phyloP scores from a whole-genome alignment of 2,888 invertebrate species.

The Coenonympha arcania region DNA sequence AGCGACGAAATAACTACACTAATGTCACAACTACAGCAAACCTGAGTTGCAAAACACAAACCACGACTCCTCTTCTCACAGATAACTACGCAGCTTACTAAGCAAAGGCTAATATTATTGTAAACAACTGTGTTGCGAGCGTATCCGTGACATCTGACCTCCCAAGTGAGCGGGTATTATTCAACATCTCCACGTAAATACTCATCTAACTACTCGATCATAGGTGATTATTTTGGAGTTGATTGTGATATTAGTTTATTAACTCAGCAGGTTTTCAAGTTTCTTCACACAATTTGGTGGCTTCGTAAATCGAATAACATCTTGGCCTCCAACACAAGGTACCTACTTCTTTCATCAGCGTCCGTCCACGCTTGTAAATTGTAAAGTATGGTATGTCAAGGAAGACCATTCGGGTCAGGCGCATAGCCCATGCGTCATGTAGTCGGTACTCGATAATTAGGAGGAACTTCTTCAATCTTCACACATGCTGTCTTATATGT shows the following conservation, averaged over 20 bases:
- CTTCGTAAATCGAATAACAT: no score
- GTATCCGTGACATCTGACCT: constrained; percentile 31
- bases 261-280: background rate
- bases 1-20: background rate
- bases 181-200: constrained; percentile 13
- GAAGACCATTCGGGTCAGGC: no score
- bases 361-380: no score
- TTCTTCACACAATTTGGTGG: no score
- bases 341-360: no score
- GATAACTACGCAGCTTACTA: constrained; percentile 7
- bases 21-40: background rate
- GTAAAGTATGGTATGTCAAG: no score
- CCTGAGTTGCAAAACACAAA: background rate
- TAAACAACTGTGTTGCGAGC: constrained; percentile 17
- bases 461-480: no score
- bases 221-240: constrained; percentile 5
- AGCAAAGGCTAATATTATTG: constrained; percentile 13
- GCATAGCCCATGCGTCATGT: no score
- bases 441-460: no score
- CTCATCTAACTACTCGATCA: background rate
- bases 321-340: no score
- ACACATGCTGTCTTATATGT: no score
- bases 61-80: constrained; percentile 6
- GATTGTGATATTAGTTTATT: background rate
- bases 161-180: constrained; percentile 25